Percentiles rank a stretch among this genome's conserved stretches.
Conservation (phyloP, 2,888 invertebrate species). For the Bembecia ichneumoniformis region DNA sequence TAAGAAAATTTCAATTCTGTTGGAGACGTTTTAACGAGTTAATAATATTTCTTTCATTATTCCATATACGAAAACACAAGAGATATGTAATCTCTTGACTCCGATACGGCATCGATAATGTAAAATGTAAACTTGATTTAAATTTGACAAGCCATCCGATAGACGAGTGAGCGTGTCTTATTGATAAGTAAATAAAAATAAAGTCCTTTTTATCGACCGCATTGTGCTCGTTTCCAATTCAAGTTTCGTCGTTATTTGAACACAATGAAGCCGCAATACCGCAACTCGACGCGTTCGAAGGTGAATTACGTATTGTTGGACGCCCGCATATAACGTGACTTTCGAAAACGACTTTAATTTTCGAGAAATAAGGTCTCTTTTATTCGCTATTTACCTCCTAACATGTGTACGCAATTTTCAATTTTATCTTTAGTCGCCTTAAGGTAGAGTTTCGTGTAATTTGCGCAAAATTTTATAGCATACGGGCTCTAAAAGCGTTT, state of each 20-base stretch:
- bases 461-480: conserved; percentile 25
- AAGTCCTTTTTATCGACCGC: conserved; percentile 45
- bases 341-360: conserved; percentile 63
- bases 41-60: too few species aligned
- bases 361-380: conserved; percentile 61
- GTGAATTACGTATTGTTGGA: conserved; percentile 72
- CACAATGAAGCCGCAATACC: conserved; percentile 72
- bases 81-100: too few species aligned
- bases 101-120: too few species aligned
- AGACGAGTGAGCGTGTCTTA: not conserved
- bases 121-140: too few species aligned
- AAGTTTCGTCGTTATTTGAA: conserved; percentile 63
- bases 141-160: too few species aligned
- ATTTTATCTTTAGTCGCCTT: conserved; percentile 20
- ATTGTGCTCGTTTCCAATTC: conserved; percentile 53
- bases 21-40: too few species aligned
- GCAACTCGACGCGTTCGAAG: conserved; percentile 69
- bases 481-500: conserved; percentile 69
- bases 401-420: conserved; percentile 16
- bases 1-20: not conserved
- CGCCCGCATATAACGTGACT: conserved; percentile 61
- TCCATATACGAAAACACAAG: too few species aligned
- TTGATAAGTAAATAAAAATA: conserved; percentile 26
- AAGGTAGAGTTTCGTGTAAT: conserved; percentile 23
- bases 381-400: conserved; percentile 28